Percentiles rank a stretch among this genome's conserved stretches.
Evolutionary conservation across 2,888 invertebrate species (phyloP).

Genomic region (Caenorhabditis sp.): DNA sequence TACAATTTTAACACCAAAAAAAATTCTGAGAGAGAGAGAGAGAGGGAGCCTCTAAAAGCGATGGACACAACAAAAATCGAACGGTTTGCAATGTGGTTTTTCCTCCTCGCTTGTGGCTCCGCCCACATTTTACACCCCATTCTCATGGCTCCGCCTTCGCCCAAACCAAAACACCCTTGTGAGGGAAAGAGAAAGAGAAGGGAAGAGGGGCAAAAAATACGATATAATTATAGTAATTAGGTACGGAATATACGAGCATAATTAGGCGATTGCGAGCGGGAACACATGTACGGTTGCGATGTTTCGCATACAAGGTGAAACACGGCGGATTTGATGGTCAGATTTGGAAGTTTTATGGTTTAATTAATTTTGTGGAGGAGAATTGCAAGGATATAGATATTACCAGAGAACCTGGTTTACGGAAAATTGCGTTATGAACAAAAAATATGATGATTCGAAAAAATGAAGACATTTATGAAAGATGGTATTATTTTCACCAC

Average conservation of each 20-base stretch:
- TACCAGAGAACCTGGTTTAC: too few relatives aligned
- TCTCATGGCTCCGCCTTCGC: conserved; percentile 2
- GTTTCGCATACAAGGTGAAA: too few relatives aligned
- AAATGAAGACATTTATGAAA: too few relatives aligned
- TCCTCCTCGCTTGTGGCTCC: not conserved
- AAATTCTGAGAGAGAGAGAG: not conserved
- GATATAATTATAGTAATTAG: conserved; percentile 43
- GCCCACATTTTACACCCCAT: not conserved
- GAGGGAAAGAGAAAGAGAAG: not conserved
- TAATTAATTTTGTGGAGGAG: too few relatives aligned
- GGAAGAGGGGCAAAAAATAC: conserved; percentile 13
- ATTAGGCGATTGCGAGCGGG: conserved; percentile 11
- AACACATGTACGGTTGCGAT: not conserved
- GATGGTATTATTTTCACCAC: too few relatives aligned
- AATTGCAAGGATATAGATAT: too few relatives aligned
- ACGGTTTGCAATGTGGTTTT: not conserved
- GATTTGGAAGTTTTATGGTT: too few relatives aligned
- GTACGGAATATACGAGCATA: conserved; percentile 40
- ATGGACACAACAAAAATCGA: not conserved
- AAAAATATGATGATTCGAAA: too few relatives aligned
- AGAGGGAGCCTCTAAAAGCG: not conserved
- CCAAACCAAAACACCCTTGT: not conserved
- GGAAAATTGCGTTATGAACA: too few relatives aligned
- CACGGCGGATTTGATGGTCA: too few relatives aligned
- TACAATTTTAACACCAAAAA: not conserved